These are phyloP conservation scores for Tachysurus fulvidraco DNA, from an alignment of 2,113 vertebrate genomes.

Conservation along the genomic window DNA sequence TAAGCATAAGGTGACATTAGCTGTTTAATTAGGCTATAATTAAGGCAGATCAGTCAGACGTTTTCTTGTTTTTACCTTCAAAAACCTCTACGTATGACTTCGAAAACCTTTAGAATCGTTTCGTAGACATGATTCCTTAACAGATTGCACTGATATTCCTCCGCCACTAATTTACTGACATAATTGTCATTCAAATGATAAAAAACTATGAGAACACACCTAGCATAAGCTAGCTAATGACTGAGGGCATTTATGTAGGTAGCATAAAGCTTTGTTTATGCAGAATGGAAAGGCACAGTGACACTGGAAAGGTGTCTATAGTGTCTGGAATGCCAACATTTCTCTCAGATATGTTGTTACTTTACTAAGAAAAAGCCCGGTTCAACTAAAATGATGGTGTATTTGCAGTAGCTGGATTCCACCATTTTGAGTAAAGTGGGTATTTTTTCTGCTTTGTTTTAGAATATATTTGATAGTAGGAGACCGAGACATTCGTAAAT, in stretches of 20 bases:
- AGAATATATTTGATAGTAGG: background rate
- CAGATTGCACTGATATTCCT: background rate
- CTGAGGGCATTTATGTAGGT: background rate
- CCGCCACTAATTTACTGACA: background rate
- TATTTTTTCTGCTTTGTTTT: background rate
- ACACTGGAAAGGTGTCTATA: background rate
- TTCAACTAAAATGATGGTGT: background rate
- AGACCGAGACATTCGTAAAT: background rate
- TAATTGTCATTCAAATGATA: background rate
- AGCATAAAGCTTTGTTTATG: background rate
- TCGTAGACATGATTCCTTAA: background rate
- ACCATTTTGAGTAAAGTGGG: background rate
- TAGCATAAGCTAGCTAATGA: background rate
- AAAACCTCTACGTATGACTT: background rate
- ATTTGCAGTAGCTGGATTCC: background rate
- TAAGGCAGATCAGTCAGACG: background rate
- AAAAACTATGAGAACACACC: background rate
- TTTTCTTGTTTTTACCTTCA: background rate
- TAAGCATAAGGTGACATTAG: background rate
- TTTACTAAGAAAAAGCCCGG: background rate
- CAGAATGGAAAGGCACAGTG: background rate
- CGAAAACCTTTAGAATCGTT: background rate
- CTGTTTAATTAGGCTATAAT: background rate
- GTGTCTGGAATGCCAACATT: background rate
- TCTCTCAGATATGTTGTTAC: background rate